Conservation (phyloP, 2,113 vertebrate genomes). For the Rhodinocichla rosea region DNA sequence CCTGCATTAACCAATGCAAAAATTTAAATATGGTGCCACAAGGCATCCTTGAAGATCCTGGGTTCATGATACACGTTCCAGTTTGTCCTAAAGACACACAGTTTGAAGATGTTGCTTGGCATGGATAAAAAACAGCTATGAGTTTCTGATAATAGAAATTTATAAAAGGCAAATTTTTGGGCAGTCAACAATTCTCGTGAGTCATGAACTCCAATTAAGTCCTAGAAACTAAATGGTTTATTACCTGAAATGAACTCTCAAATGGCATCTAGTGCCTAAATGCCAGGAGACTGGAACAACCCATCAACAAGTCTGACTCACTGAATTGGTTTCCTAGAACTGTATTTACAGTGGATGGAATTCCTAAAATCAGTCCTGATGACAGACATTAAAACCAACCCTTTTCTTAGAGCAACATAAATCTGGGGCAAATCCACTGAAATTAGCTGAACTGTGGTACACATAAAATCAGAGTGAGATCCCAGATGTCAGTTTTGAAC, state of each 20-base stretch:
- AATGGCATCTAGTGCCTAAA: not conserved
- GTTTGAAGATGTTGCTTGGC: not conserved
- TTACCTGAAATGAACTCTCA: not conserved
- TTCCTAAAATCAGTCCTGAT: not conserved
- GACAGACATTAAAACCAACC: not conserved
- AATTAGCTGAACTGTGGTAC: not conserved
- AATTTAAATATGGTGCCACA: constrained; percentile 1
- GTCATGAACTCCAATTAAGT: not conserved
- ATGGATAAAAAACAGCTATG: not conserved
- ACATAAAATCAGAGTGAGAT: not conserved
- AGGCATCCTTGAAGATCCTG: not conserved
- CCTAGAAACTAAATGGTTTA: not conserved
- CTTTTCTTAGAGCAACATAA: not conserved
- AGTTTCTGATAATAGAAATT: not conserved
- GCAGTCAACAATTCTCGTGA: not conserved
- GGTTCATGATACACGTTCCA: not conserved
- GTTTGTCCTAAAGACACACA: not conserved
- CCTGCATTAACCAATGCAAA: constrained; percentile 6
- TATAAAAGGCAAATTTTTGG: not conserved
- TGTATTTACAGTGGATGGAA: not conserved
- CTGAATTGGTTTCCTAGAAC: not conserved
- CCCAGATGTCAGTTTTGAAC: not conserved
- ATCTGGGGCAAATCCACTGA: not conserved
- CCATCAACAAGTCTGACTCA: not conserved
- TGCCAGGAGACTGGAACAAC: not conserved